Evolutionary conservation across 2,888 invertebrate species (phyloP).

Genomic region (Leucozona laternaria): DNA sequence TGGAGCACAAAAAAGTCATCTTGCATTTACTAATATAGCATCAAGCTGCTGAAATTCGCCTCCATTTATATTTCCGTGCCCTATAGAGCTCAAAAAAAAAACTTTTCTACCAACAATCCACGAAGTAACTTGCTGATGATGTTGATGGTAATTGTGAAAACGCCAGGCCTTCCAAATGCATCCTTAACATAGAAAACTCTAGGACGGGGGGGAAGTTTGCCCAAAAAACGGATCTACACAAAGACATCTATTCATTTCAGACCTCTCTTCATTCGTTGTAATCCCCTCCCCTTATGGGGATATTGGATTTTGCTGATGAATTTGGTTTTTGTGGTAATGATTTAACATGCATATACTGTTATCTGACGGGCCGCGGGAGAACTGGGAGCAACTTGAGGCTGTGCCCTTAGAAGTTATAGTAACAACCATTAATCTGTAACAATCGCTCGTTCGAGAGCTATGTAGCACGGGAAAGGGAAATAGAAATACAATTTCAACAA

Average conservation of each 20-base stretch:
- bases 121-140: slow-evolving; percentile 61
- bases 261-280: not conserved
- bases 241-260: slow-evolving; percentile 46
- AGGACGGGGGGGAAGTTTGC: not conserved
- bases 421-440: slow-evolving; percentile 73
- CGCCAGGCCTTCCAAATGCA: slow-evolving; percentile 57
- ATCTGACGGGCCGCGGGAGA: slow-evolving; percentile 43
- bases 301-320: slow-evolving; percentile 75
- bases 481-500: not conserved
- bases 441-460: slow-evolving; percentile 56
- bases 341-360: slow-evolving; percentile 74
- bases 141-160: slow-evolving; percentile 68
- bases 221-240: slow-evolving; percentile 31
- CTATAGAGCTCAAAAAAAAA: slow-evolving; percentile 9
- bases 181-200: slow-evolving; percentile 4
- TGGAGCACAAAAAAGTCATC: too few relatives aligned
- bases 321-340: slow-evolving; percentile 75
- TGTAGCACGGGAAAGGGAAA: not conserved
- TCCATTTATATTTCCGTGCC: not conserved
- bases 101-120: slow-evolving; percentile 55
- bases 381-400: slow-evolving; percentile 29
- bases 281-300: slow-evolving; percentile 11
- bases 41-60: not conserved
- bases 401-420: slow-evolving; percentile 60
- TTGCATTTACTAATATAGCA: too few relatives aligned